Conservation (phyloP, 1,140 invertebrate genomes). For the Mamestra configurata region DNA sequence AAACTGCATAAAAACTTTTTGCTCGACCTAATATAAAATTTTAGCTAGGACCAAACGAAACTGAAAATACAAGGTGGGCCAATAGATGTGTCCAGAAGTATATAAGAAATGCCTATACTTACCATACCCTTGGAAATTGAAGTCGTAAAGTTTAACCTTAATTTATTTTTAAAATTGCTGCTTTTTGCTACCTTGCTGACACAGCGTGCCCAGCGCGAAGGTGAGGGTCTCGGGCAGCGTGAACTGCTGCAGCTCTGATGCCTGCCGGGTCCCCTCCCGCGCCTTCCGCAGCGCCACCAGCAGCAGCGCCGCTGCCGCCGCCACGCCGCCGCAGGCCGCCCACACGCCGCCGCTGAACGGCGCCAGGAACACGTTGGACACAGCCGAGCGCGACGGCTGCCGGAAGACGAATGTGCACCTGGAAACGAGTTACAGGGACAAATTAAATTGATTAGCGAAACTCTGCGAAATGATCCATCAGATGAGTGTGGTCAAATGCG, state of each 20-base stretch:
- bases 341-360: constrained; percentile 90
- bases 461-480: too few species aligned
- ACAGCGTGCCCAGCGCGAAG: constrained; percentile 88
- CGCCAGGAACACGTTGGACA: constrained; percentile 90
- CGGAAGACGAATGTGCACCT: constrained; percentile 89
- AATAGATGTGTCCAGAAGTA: too few species aligned
- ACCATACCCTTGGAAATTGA: too few species aligned
- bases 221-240: constrained; percentile 81
- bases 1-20: too few species aligned
- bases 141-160: too few species aligned
- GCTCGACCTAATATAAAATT: too few species aligned
- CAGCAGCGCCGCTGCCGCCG: constrained; percentile 65
- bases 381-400: constrained; percentile 90
- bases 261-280: constrained; percentile 56
- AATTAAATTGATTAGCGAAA: too few species aligned
- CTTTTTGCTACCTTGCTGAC: constrained; percentile 88
- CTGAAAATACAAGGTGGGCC: too few species aligned
- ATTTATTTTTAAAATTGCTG: too few species aligned
- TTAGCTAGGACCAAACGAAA: too few species aligned
- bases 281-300: constrained; percentile 65
- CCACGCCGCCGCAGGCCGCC: constrained; percentile 81
- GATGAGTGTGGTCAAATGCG: too few species aligned
- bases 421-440: neutral
- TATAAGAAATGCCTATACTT: too few species aligned
- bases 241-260: constrained; percentile 60